Percentiles rank a stretch among this genome's conserved stretches.
These are phyloP conservation scores for Ageneiosus marmoratus DNA, from an alignment of 2,113 vertebrate species.

Conservation along the genomic window DNA sequence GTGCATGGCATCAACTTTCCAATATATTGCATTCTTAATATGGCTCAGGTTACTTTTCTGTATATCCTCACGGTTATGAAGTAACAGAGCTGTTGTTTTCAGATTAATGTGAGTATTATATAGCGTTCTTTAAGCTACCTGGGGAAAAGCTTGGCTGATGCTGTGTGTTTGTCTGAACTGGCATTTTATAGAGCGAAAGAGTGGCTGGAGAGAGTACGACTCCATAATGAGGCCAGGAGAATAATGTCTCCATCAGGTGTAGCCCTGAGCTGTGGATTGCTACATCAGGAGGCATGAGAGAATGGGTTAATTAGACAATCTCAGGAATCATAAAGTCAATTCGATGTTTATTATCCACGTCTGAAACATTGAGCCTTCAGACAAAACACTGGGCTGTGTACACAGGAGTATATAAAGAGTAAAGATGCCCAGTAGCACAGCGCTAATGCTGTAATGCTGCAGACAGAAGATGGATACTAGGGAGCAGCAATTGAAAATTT, in stretches of 20 bases:
- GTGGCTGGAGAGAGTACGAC: constrained; percentile 42
- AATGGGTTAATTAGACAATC: constrained; percentile 60
- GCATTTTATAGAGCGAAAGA: constrained; percentile 36
- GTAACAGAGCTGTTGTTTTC: not conserved
- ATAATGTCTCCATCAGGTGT: constrained; percentile 63
- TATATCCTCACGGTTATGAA: not conserved
- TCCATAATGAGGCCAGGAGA: constrained; percentile 58
- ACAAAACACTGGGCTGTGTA: not conserved
- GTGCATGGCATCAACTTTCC: constrained; percentile 1
- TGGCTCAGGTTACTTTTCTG: not conserved
- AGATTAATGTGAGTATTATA: constrained; percentile 54
- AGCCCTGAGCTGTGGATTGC: constrained; percentile 29
- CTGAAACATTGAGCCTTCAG: constrained; percentile 4
- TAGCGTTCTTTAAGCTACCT: constrained; percentile 42
- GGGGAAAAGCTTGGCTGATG: constrained; percentile 58
- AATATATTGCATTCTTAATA: constrained; percentile 16
- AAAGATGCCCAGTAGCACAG: not conserved
- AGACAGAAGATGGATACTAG: not conserved
- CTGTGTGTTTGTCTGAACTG: constrained; percentile 63
- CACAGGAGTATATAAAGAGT: not conserved
- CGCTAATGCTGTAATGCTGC: not conserved
- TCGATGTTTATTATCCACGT: not conserved
- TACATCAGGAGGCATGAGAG: constrained; percentile 48
- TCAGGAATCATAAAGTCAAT: constrained; percentile 59
- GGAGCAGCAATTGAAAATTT: not conserved